Evolutionary conservation across 2,888 invertebrate genomes (phyloP).

Genomic region (Steromphala cineraria): DNA sequence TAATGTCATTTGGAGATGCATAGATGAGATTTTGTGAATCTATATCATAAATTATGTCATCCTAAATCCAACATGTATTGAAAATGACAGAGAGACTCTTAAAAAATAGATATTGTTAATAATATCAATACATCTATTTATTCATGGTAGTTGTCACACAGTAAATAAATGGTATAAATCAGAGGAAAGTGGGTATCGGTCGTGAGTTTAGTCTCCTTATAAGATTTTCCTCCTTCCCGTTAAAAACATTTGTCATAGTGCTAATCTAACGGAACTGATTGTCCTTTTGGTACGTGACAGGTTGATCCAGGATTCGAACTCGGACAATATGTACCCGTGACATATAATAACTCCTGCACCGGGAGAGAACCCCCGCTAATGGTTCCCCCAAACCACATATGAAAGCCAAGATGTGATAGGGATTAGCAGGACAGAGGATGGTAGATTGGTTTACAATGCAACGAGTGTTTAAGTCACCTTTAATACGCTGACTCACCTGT

Average conservation of each 20-base stretch:
- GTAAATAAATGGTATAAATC: neutral
- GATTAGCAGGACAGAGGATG: neutral
- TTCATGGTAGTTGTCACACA: no score
- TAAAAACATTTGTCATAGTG: slow-evolving; percentile 3
- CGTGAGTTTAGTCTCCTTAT: neutral
- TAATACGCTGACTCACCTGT: neutral
- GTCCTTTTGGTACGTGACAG: neutral
- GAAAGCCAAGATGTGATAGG: neutral
- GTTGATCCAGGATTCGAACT: neutral
- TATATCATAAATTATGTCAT: no score
- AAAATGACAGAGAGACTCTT: no score
- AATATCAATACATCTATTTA: no score
- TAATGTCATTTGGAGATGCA: no score
- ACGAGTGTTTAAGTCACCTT: slow-evolving; percentile 5
- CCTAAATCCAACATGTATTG: no score
- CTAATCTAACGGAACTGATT: slow-evolving; percentile 17
- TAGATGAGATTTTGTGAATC: no score
- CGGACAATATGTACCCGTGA: no score
- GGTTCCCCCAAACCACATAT: neutral
- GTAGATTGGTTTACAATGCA: neutral
- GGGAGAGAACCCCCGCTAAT: no score
- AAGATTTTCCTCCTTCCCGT: neutral
- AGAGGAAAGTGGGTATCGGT: neutral
- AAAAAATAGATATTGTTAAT: no score
- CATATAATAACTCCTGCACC: no score